These are phyloP conservation scores for Amphipyra berbera DNA, from an alignment of 2,888 invertebrate genomes.

Conservation along the genomic window DNA sequence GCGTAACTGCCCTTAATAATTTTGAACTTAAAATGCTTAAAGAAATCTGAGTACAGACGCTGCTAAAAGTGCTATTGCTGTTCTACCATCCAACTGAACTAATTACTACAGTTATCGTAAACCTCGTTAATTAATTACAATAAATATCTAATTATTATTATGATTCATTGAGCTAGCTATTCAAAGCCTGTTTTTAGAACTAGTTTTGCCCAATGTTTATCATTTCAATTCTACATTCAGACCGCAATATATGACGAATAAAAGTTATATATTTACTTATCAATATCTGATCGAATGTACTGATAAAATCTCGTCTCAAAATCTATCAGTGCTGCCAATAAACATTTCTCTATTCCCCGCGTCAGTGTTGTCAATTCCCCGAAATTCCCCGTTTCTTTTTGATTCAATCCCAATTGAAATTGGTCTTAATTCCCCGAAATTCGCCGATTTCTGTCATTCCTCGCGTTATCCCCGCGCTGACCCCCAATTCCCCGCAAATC, in stretches of 20 bases:
- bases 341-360: too few species aligned
- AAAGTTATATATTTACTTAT: not conserved
- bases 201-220: constrained; percentile 18
- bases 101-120: not conserved
- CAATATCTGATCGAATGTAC: too few species aligned
- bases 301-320: not conserved
- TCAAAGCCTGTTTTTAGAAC: constrained; percentile 11
- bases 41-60: not conserved
- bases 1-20: not conserved
- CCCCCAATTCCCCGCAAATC: too few species aligned
- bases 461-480: too few species aligned
- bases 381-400: too few species aligned
- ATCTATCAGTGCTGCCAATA: too few species aligned
- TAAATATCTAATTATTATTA: constrained; percentile 15
- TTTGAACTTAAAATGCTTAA: not conserved
- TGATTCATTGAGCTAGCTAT: constrained; percentile 30
- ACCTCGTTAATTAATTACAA: not conserved
- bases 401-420: too few species aligned
- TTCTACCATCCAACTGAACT: not conserved
- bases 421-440: too few species aligned
- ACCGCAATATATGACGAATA: not conserved
- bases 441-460: too few species aligned
- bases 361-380: too few species aligned
- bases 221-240: not conserved
- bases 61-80: not conserved